Base-by-base conservation (phyloP, 1,140 invertebrate genomes). In the Temnothorax nylanderi region DNA sequence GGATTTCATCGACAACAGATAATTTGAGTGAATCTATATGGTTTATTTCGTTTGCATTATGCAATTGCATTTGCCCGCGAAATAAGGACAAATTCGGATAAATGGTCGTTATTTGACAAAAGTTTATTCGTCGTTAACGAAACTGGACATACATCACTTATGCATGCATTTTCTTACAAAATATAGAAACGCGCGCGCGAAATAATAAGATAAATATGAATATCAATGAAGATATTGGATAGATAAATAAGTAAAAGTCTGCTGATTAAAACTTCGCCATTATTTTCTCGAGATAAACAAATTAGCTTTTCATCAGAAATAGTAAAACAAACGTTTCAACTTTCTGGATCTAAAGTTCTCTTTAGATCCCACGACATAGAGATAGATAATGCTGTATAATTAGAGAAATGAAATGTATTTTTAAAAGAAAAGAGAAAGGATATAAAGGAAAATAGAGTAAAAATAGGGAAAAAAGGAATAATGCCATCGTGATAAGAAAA, bases 21-120 rank as follows among this genome's bases (percentile, higher is more conserved):
- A 60, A 77, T 77, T 77, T 77, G 16, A 26, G 16, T 44, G 37
- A 76, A 44, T 21, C 13, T 44, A 60, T 13, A 37, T 18, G n/a
- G 41, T 44, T 32, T 77, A 11, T 26, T 32, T 18, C 3, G 16
- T 16, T 44, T 21, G 41, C 56, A 62, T 60, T 60, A 77, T n/a
- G 37, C 18, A 65, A 41, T 65, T 65, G 3, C 64, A 41, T n/a
- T 77, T 77, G 37, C 7, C 16, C 16, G 21, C 13, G 26, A 44
- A 32, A 16, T 4, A 8, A 41, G 0, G 3, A 44, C 44, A 77
- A 26, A 41, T 77, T 77, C 60, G 16, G 3, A 76, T 41, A 21
- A 41, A 41, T 11, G 64, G 3, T 32, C 21, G 13, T 44, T 54
- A 26, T 56, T 56, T 6, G n/a, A 10, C 34, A 44, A 60, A 65